Evolutionary conservation across 2,113 vertebrate species (phyloP).

Genomic region (Hemichromis elongatus): DNA sequence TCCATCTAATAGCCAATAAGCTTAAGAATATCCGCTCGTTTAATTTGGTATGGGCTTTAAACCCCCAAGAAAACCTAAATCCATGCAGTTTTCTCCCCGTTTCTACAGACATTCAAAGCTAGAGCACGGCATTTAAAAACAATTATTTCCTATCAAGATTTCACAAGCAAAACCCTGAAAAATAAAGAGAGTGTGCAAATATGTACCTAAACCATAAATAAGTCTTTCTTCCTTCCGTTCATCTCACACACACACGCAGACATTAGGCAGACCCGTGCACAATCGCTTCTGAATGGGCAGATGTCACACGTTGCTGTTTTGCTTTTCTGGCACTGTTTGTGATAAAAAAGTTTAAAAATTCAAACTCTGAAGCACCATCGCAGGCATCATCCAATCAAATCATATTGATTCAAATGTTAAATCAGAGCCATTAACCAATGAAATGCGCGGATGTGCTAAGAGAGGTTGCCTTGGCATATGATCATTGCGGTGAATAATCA

Average conservation of each 20-base stretch:
- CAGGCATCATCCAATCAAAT: not conserved
- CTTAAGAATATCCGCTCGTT: slow-evolving; percentile 47
- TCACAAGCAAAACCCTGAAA: not conserved
- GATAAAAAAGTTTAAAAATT: not conserved
- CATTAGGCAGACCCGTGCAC: not conserved
- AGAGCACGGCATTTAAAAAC: not conserved
- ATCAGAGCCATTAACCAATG: not conserved
- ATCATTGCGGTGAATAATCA: not conserved
- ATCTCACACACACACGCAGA: not conserved
- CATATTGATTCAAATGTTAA: not conserved
- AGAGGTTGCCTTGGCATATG: not conserved
- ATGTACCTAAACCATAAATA: not conserved
- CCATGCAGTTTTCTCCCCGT: not conserved
- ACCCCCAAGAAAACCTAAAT: slow-evolving; percentile 17
- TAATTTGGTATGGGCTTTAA: slow-evolving; percentile 37
- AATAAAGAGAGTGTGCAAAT: not conserved
- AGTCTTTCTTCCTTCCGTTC: not conserved
- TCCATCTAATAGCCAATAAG: slow-evolving; percentile 62
- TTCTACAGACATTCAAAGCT: not conserved
- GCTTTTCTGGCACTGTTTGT: not conserved
- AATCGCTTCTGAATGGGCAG: not conserved
- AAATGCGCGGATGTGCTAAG: not conserved
- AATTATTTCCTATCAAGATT: not conserved
- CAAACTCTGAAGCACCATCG: not conserved
- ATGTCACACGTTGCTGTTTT: not conserved